Evolutionary conservation across 2,797 vertebrate genomes (phyloP), one percentile per base, ranked within the genome.

Genomic region (Eospalax fontanierii): DNA sequence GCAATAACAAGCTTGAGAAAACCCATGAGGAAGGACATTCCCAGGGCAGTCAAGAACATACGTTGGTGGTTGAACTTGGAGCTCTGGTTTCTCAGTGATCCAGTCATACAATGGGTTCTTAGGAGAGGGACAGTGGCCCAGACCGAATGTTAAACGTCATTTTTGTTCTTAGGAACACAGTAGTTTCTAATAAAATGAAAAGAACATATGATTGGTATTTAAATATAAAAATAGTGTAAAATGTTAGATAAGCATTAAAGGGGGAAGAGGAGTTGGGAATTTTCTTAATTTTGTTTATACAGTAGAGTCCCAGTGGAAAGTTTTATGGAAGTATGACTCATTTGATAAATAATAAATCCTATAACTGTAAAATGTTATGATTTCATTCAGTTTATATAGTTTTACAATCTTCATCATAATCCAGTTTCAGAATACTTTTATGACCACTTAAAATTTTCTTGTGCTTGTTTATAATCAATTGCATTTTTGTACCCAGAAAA

Each of bases 121-220:
- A 33, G 74, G 83, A 11, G 70, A 24, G 2, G 63, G 30, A 76
- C 35, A 18, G 3, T 46, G 38, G 21, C 63, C 24, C 5, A 33
- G 22, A 16, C 68, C 61, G 35, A 91, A 50, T 59, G 33, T n/a
- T 66, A 79, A 57, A 30, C 68, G 38, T 79, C 24, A 65, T 54
- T 78, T 71, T 46, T 78, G n/a, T n/a, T 71, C 68, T 82, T 24
- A 87, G 61, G 59, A 68, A 73, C 33, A 2, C 38, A 33, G 14
- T 24, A 82, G 35, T 95, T 92, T 87, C 75, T 87, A 81, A 35
- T 86, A 81, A 87, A 57, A 86, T 86, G 12, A 61, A 40, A 70
- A 95, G 63, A 68, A 79, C 10, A 28, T 30, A 66, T 50, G n/a
- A 46, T 65, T 26, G 46, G 22, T 26, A 30, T 82, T 35, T 87